Percentiles rank a stretch among this genome's conserved stretches.
phyloP scores from a whole-genome alignment of 2,888 invertebrate genomes.

The Neelides folsomi region DNA sequence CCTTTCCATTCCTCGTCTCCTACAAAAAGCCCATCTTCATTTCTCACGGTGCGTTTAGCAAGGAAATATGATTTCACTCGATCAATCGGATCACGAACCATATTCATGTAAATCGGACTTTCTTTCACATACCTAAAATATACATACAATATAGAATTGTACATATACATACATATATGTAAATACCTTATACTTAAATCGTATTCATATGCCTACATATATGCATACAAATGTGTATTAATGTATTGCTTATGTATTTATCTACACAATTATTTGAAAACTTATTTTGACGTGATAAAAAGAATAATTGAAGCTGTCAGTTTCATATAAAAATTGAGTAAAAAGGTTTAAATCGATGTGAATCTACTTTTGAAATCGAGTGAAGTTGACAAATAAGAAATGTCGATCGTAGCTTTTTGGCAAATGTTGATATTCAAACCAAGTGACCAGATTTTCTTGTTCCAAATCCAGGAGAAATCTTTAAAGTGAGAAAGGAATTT shows the following conservation, averaged over 20 bases:
- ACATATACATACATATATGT: too few species aligned
- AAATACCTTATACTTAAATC: neutral
- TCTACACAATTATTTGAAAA: too few species aligned
- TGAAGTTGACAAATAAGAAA: slow-evolving; percentile 49
- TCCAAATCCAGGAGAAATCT: slow-evolving; percentile 42
- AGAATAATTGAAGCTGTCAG: too few species aligned
- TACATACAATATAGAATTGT: too few species aligned
- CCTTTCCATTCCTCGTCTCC: slow-evolving; percentile 17
- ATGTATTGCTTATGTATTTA: too few species aligned
- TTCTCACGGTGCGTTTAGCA: slow-evolving; percentile 7
- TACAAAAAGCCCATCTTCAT: too few species aligned
- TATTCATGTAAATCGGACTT: slow-evolving; percentile 48
- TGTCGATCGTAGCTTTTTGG: slow-evolving; percentile 50
- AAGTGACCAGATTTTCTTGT: slow-evolving; percentile 34
- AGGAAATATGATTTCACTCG: slow-evolving; percentile 28
- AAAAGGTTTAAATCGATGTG: too few species aligned
- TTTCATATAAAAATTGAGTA: too few species aligned
- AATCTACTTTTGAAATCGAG: slow-evolving; percentile 38
- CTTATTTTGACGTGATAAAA: too few species aligned
- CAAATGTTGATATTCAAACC: slow-evolving; percentile 33
- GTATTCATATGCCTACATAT: too few species aligned
- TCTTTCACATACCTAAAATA: slow-evolving; percentile 23
- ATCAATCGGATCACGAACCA: slow-evolving; percentile 49
- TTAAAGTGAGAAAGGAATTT: too few species aligned
- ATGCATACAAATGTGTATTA: too few species aligned